Base-by-base conservation (phyloP, 2,888 invertebrate genomes). In the Sphinx pinastri region DNA sequence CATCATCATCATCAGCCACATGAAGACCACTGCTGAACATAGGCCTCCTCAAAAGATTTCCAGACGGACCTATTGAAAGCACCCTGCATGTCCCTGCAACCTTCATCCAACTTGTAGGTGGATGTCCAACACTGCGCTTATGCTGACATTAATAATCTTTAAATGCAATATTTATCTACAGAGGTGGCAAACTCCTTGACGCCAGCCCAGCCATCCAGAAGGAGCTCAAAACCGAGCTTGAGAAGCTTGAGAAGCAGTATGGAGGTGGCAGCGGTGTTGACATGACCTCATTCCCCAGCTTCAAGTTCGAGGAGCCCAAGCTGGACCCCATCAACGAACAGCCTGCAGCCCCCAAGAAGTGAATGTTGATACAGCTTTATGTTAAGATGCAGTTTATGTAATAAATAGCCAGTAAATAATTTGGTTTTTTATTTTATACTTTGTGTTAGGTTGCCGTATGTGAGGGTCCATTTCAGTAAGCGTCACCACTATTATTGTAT, bases 281-380 rank as follows among this genome's bases (percentile, higher is more conserved):
- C 85, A 97, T 99, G 97, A 97, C 97, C 19, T 95, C 98, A 88
- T 99, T 99, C 90, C 99, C 99, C 13, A 86, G 95, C 14, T 97
- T 99, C 86, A 96, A 96, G 84, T 99, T 98, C 81, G 94, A 95
- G 38, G 97, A 97, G 73, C 96, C 96, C 67, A 95, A 95, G 79
- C 87, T 97, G 75, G 97, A 96, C 88, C 95, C 96, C 76, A 96
- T 97, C 77, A 94, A 95, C 78, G 91, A 93, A 71, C 89, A 86
- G 72, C 84, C 84, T 1, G 58, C 80, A 1, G 75, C 77, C 0
- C 77, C 83, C 55, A 87, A 88, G 81, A 90, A 92, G 89, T 91
- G 85, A 91, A 88, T 71, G 16, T 52, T 63, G 54, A 67, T 71
- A 72, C 60, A 69, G 71, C 68, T 55, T 71, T 71, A 71, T 69